phyloP scores from a whole-genome alignment of 2,797 vertebrate genomes.

The Melanotaenia pygmaea region DNA sequence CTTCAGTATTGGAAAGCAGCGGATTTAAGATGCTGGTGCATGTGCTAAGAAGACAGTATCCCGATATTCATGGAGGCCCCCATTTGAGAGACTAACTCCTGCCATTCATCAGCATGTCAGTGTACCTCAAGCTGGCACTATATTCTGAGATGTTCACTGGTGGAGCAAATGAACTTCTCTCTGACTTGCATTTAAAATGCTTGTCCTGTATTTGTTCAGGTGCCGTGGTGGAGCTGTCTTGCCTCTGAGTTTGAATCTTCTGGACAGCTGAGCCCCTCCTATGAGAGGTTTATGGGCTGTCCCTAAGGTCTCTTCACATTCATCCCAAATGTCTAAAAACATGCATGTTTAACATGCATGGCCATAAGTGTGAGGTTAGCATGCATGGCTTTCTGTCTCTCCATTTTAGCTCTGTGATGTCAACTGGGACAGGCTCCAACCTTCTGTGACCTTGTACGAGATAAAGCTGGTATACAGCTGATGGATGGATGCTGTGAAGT shows the following conservation, averaged over 20 bases:
- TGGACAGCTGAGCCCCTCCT: background rate
- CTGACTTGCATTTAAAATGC: slow-evolving; percentile 53
- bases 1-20: slow-evolving; percentile 76
- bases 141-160: slow-evolving; percentile 59
- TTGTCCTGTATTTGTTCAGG: slow-evolving; percentile 56
- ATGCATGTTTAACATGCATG: background rate
- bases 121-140: slow-evolving; percentile 53
- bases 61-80: slow-evolving; percentile 72
- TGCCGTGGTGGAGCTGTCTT: background rate
- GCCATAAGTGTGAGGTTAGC: background rate
- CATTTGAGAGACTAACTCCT: slow-evolving; percentile 67
- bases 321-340: background rate
- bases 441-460: slow-evolving; percentile 9
- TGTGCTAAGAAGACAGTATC: slow-evolving; percentile 83
- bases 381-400: background rate
- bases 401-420: slow-evolving; percentile 1
- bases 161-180: slow-evolving; percentile 68
- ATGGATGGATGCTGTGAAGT: slow-evolving; percentile 31
- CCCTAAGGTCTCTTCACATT: background rate
- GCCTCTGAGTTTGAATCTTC: background rate
- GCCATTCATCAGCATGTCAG: slow-evolving; percentile 75
- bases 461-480: slow-evolving; percentile 3
- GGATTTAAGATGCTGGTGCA: slow-evolving; percentile 80
- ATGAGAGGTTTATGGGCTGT: background rate
- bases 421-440: slow-evolving; percentile 4